Evolutionary conservation across 2,113 vertebrate species (phyloP).

Genomic region (Apteryx mantelli): DNA sequence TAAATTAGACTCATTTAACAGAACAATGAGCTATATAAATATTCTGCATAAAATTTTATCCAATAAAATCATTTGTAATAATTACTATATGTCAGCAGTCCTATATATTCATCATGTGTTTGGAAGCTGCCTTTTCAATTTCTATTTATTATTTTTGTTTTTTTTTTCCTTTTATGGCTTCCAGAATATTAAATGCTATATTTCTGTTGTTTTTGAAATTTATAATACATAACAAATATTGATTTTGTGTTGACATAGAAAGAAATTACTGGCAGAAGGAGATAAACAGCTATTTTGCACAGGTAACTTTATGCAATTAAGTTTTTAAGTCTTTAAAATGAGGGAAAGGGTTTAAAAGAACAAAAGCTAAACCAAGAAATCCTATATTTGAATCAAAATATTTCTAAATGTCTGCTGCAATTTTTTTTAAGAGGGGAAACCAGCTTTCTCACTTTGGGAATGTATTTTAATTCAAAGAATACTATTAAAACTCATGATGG

Average conservation of each 20-base stretch:
- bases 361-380: background rate
- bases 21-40: background rate
- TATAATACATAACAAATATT: slow-evolving; percentile 20
- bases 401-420: background rate
- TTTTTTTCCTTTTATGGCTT: slow-evolving; percentile 19
- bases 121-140: slow-evolving; percentile 15
- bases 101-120: background rate
- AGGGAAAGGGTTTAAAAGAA: slow-evolving; percentile 26
- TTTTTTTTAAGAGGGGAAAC: background rate
- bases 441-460: background rate
- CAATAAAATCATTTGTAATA: background rate
- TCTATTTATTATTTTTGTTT: slow-evolving; percentile 17
- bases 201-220: slow-evolving; percentile 9
- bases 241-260: slow-evolving; percentile 25
- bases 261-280: slow-evolving; percentile 38
- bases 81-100: background rate
- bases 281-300: slow-evolving; percentile 15
- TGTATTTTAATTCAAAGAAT: slow-evolving; percentile 5
- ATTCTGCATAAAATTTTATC: background rate
- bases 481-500: background rate
- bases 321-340: background rate
- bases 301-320: background rate
- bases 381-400: background rate
- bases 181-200: background rate
- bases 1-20: background rate